Evolutionary conservation across 2,797 vertebrate genomes (phyloP), one percentile per base, ranked within the genome.

Genomic region (Macroramphosus scolopax): DNA sequence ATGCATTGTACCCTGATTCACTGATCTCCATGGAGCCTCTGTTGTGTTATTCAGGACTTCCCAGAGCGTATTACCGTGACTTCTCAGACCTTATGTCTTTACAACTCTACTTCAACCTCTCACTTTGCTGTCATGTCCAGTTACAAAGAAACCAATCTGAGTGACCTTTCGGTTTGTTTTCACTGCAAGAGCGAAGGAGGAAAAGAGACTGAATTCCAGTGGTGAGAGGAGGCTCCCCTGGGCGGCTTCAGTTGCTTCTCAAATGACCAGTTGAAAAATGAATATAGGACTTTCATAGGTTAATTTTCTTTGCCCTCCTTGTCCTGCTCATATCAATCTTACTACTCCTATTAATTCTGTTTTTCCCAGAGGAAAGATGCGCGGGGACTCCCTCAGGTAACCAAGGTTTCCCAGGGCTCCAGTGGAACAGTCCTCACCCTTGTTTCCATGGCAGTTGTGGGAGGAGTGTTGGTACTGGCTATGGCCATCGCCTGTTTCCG

Each of bases 401-500:
- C 89, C 18, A 91, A 50, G 46, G 78, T 92, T 0, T 65, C 87
- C 15, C 87, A 91, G 9, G 70, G 92, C 18, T 91, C 95, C 73
- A 95, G 89, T 25, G 92, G 93, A 0, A 90, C 94, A 46, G 82
- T 96, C 60, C 90, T 99, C 58, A 91, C 92, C 33, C 89, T 98
- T 70, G 92, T 98, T 39, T 86, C 88, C 0, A 92, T 99, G 88
- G 96, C 92, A 14, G 94, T 94, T 0, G 87, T 96, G 4, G 93
- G 94, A 0, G 94, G 92, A 5, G 58, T 97, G 3, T 84, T 95
- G 44, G 90, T 97, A 26, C 87, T 93, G 0, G 91, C 92, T 1
- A 76, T 87, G 72, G 79, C 64, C 0, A 40, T 92, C 4, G 88
- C 94, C 80, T 96, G 94, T 80, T 70, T 97, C 56, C 86, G 91